Conservation (phyloP, 2,888 invertebrate species). For the Helicoverpa assulta region DNA sequence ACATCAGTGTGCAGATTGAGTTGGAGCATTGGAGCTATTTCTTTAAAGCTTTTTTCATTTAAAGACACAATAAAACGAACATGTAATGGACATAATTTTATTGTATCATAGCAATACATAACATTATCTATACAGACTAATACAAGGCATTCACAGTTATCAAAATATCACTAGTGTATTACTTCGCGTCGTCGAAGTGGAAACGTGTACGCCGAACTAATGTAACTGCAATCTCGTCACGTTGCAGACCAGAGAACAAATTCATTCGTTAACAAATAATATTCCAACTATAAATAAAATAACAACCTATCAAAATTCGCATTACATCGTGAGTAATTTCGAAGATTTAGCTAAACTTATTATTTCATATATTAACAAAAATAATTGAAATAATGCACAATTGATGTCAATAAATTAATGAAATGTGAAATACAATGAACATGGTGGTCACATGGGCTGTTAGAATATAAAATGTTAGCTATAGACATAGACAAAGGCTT, state of each 20-base stretch:
- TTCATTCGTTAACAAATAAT: conserved; percentile 47
- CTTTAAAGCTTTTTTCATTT: too few species aligned
- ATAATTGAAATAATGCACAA: neutral
- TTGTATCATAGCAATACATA: conserved; percentile 75
- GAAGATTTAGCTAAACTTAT: conserved; percentile 19
- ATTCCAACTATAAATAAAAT: conserved; percentile 50
- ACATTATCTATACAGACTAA: conserved; percentile 74
- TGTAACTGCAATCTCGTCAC: conserved; percentile 28
- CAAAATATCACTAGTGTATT: conserved; percentile 69
- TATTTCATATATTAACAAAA: conserved; percentile 8
- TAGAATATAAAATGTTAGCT: conserved; percentile 2
- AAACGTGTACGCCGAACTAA: conserved; percentile 45
- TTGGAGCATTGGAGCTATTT: too few species aligned
- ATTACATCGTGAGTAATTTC: conserved; percentile 16
- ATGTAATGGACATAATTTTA: conserved; percentile 64
- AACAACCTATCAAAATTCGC: conserved; percentile 57
- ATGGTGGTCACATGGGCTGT: neutral
- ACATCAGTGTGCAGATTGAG: too few species aligned
- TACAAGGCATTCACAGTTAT: conserved; percentile 76
- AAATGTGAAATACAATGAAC: conserved; percentile 17
- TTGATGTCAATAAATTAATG: conserved; percentile 45
- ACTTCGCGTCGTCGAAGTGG: conserved; percentile 28
- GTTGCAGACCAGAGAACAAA: conserved; percentile 40
- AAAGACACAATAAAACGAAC: conserved; percentile 8
- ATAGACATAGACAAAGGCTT: conserved; percentile 7